Conservation (phyloP, 2,888 invertebrate genomes). For the Erpobdella octoculata region DNA sequence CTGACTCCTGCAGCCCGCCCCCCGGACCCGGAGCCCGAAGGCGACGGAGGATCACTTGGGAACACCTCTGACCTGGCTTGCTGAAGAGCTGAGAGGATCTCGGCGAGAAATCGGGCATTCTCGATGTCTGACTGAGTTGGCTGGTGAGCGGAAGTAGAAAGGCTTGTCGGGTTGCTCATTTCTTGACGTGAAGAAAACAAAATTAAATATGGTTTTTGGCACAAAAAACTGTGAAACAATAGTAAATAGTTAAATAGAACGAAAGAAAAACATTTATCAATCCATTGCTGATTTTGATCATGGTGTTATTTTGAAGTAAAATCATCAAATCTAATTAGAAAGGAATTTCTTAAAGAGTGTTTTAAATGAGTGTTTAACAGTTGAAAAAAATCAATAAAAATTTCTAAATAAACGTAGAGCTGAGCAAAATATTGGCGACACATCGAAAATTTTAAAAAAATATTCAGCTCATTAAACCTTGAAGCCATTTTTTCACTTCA, state of each 20-base stretch:
- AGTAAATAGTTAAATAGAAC: too few species aligned
- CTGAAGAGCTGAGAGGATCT: constrained; percentile 20
- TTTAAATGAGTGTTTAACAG: too few species aligned
- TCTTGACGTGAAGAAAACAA: background rate
- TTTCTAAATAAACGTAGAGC: background rate
- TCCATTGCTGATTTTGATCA: too few species aligned
- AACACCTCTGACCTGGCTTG: constrained; percentile 18
- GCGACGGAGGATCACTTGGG: background rate
- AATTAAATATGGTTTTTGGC: background rate
- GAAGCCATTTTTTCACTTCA: constrained; percentile 25
- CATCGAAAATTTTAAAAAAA: background rate
- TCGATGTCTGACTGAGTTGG: constrained; percentile 8
- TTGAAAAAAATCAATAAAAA: too few species aligned
- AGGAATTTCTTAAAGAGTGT: too few species aligned
- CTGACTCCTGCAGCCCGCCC: background rate
- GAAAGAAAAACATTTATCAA: too few species aligned
- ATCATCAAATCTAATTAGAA: too few species aligned
- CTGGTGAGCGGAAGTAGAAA: constrained; percentile 9
- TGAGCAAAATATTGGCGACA: too few species aligned
- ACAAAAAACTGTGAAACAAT: too few species aligned
- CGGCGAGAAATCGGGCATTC: constrained; percentile 22
- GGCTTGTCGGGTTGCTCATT: constrained; percentile 15
- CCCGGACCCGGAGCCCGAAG: background rate
- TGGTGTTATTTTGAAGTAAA: too few species aligned
- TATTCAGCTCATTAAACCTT: background rate